A percentile compares a stretch with the other conserved stretches of the same genome.
These are phyloP conservation scores for Procambarus clarkii DNA, from an alignment of 1,140 invertebrate species.

Conservation along the genomic window DNA sequence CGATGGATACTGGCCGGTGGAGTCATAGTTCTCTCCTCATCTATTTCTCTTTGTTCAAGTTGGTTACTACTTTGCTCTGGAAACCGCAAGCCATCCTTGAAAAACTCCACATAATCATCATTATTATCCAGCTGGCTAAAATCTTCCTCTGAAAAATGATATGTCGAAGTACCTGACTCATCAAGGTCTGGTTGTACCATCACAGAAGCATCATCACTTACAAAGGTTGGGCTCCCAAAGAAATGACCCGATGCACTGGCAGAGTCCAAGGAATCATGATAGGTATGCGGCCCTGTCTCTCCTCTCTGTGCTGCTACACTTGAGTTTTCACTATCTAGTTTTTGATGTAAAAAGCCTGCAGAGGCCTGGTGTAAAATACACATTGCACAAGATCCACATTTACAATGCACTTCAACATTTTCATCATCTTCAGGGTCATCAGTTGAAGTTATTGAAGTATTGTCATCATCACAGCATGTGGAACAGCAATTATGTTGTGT, in stretches of 20 bases:
- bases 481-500: conserved; percentile 72
- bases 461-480: conserved; percentile 71
- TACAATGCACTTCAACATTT: conserved; percentile 45
- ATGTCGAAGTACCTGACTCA: conserved; percentile 45
- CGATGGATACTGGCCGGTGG: conserved; percentile 35
- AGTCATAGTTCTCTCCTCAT: conserved; percentile 23
- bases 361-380: conserved; percentile 63
- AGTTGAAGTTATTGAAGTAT: conserved; percentile 51
- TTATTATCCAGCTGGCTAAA: conserved; percentile 68
- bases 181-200: conserved; percentile 67
- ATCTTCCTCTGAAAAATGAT: conserved; percentile 64
- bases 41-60: conserved; percentile 14
- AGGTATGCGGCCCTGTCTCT: conserved; percentile 40
- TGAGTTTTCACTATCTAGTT: conserved; percentile 52
- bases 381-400: conserved; percentile 68
- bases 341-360: conserved; percentile 56
- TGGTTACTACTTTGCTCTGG: conserved; percentile 16
- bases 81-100: conserved; percentile 51
- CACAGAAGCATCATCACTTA: conserved; percentile 54
- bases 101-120: conserved; percentile 71
- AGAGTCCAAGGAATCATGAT: conserved; percentile 45
- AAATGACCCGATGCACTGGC: conserved; percentile 41
- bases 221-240: conserved; percentile 38
- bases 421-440: conserved; percentile 57
- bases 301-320: conserved; percentile 47